Evolutionary conservation across 1,140 invertebrate genomes (phyloP).

Genomic region (Planococcus citri): DNA sequence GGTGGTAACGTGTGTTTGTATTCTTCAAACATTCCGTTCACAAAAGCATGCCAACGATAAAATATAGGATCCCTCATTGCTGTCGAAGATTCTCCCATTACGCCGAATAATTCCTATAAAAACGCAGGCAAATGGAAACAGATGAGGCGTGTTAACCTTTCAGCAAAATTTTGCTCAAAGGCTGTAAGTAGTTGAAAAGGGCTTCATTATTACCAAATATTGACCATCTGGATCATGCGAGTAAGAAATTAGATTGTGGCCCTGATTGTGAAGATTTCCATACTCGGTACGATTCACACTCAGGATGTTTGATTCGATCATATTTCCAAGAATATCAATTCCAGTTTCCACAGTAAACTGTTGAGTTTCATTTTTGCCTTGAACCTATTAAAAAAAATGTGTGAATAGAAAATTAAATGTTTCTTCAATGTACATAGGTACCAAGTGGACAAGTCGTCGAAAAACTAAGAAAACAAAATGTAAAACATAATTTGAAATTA

Average conservation of each 20-base stretch:
- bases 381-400: not conserved
- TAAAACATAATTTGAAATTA: no score
- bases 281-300: constrained; percentile 54
- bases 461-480: no score
- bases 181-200: not conserved
- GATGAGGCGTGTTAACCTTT: no score
- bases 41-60: constrained; percentile 68
- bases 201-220: constrained; percentile 42
- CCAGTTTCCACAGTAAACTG: constrained; percentile 49
- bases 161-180: not conserved
- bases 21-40: constrained; percentile 64
- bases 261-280: constrained; percentile 60
- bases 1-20: constrained; percentile 55
- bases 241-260: constrained; percentile 50
- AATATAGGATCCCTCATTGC: constrained; percentile 73
- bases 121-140: not conserved
- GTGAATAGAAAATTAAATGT: no score
- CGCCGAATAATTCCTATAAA: constrained; percentile 43
- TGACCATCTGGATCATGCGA: constrained; percentile 58
- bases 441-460: no score
- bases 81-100: constrained; percentile 55
- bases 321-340: constrained; percentile 66
- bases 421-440: no score
- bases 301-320: constrained; percentile 58
- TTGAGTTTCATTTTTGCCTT: not conserved